Percentiles rank a stretch among this genome's conserved stretches.
Evolutionary conservation across 2,113 vertebrate species (phyloP).

Genomic region (Gobius niger): DNA sequence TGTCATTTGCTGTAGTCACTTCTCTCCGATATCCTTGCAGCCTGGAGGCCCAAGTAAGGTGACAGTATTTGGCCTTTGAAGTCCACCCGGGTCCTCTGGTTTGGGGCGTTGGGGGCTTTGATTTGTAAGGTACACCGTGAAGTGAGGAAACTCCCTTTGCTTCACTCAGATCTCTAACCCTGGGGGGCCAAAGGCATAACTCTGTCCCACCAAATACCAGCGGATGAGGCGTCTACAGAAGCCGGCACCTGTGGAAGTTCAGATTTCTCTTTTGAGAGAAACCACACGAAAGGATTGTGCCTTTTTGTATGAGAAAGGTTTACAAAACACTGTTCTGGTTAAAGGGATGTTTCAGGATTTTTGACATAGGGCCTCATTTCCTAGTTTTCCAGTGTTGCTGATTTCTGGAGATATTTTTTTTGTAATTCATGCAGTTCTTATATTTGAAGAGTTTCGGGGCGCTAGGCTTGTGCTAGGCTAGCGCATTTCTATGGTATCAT

Average conservation of each 20-base stretch:
- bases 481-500: too few species aligned
- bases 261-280: conserved; percentile 28
- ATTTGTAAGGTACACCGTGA: conserved; percentile 37
- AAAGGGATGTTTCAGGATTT: too few species aligned
- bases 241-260: conserved; percentile 38
- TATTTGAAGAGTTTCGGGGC: too few species aligned
- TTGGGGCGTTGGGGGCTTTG: conserved; percentile 30
- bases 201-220: conserved; percentile 11
- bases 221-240: conserved; percentile 8
- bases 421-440: too few species aligned
- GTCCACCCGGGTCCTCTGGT: conserved; percentile 25
- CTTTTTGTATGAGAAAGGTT: too few species aligned
- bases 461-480: too few species aligned
- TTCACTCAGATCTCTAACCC: conserved; percentile 32
- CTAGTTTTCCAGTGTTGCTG: too few species aligned
- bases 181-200: conserved; percentile 20
- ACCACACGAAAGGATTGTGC: background rate
- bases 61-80: conserved; percentile 41
- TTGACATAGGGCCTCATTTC: too few species aligned
- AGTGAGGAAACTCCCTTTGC: conserved; percentile 35
- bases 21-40: conserved; percentile 11
- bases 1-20: background rate
- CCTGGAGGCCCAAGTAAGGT: conserved; percentile 13
- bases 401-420: too few species aligned
- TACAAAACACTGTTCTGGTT: too few species aligned